Base-by-base conservation (phyloP, 2,797 vertebrate genomes). In the Mycteria americana region DNA sequence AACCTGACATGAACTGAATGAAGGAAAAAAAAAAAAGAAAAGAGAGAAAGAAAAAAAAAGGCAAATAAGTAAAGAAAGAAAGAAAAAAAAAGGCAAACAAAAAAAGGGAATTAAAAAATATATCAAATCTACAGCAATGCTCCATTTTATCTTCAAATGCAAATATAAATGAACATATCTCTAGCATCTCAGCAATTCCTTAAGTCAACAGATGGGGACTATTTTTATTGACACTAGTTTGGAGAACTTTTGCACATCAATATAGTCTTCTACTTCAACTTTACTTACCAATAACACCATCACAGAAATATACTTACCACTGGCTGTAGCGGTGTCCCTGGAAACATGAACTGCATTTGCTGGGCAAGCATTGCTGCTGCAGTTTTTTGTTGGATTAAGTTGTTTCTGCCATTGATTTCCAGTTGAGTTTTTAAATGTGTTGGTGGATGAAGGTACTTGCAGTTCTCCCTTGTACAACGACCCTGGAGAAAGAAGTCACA, bases 291-390 rank as follows among this genome's bases (percentile, higher is more conserved):
- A 56, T 54, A 65, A 87, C 59, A 35, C 73, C 89, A 53, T 68
- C 39, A 88, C 86, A 85, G 50, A 91, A 86, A 72, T 33, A 72
- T 39, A 96, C 98, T 98, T 97, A 99, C 99, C 98, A 99, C 95
- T 95, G 98, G 98, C 98, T 99, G 99, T 97, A 99, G 98, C 18
- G 98, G 98, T 73, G 99, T 98, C 97, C 99, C 99, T 82, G 99
- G 99, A 97, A 99, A 99, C 99, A 99, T 99, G 92, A 99, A 99
- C 97, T 99, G 99, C 99, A 99, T 99, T 98, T 99, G 99, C 95
- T 99, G 99, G 70, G 99, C 99, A 5, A 99, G 98, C 98, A 99
- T 99, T 2, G 99, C 99, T 37, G 99, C 99, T 82, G 99, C 99
- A 7, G 99, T 99, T 98, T 99, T 99, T 97, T 99, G 99, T 95